A percentile compares a stretch with the other conserved stretches of the same genome.
These are phyloP conservation scores for Mormyrus proboscirostris DNA, from an alignment of 2,797 vertebrate species.

Conservation along the genomic window DNA sequence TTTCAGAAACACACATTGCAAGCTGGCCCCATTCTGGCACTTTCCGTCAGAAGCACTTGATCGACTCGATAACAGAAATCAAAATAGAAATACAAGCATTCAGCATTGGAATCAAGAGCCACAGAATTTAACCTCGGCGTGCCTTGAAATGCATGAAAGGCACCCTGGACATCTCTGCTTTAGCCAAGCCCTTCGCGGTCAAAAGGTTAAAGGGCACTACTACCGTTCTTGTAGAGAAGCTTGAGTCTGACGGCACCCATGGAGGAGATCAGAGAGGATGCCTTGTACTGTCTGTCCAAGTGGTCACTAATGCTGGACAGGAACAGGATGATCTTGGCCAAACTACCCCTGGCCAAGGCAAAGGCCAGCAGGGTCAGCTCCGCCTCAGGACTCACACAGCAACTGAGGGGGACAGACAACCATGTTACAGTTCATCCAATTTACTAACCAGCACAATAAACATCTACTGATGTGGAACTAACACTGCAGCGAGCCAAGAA, in stretches of 20 bases:
- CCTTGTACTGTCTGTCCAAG: slow-evolving; percentile 73
- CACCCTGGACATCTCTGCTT: neutral
- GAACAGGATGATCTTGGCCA: slow-evolving; percentile 85
- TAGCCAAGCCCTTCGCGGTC: neutral
- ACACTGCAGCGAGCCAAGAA: neutral
- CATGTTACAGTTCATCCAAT: neutral
- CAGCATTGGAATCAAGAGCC: neutral
- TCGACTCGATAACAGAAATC: neutral
- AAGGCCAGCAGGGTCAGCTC: slow-evolving; percentile 89
- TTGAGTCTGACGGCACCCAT: slow-evolving; percentile 84
- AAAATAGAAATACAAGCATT: neutral
- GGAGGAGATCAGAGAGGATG: slow-evolving; percentile 78
- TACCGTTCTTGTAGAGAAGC: slow-evolving; percentile 90
- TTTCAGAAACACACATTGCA: neutral
- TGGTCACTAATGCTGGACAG: slow-evolving; percentile 78
- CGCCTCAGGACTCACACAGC: slow-evolving; percentile 82
- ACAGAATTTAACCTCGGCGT: neutral
- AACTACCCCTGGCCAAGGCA: slow-evolving; percentile 85
- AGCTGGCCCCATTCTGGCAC: neutral
- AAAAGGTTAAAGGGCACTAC: slow-evolving; percentile 30
- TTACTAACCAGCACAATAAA: neutral
- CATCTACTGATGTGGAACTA: neutral
- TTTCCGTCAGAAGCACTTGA: neutral
- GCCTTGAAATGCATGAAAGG: neutral
- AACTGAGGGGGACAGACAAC: slow-evolving; percentile 54